Evolutionary conservation across 2,113 vertebrate genomes (phyloP).

Genomic region (Tetrao urogallus): DNA sequence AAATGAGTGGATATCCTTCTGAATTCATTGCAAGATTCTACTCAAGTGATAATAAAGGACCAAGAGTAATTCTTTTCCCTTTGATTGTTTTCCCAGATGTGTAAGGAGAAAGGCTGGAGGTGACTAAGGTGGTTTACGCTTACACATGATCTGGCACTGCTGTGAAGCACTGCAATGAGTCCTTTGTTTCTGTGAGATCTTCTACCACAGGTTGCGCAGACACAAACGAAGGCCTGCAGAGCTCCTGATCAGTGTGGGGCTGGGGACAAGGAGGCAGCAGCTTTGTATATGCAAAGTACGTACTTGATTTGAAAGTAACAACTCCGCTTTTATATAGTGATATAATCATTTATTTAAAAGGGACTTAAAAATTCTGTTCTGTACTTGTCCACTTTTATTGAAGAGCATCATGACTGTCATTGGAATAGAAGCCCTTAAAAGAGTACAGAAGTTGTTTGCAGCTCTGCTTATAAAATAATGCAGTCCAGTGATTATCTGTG

Average conservation of each 20-base stretch:
- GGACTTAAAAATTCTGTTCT: not conserved
- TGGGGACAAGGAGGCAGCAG: rapidly evolving
- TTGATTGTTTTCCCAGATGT: not conserved
- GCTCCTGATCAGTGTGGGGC: not conserved
- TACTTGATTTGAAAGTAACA: not conserved
- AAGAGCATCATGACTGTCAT: not conserved
- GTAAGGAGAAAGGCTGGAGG: not conserved
- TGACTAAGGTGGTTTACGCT: not conserved
- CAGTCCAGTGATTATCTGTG: not conserved
- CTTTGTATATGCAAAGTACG: not conserved
- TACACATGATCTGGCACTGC: not conserved
- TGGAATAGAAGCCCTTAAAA: not conserved
- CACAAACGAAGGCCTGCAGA: rapidly evolving
- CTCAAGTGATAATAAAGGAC: not conserved
- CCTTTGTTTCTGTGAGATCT: not conserved
- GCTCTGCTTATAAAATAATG: not conserved
- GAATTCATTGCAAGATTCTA: not conserved
- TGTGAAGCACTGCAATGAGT: not conserved
- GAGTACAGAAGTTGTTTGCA: not conserved
- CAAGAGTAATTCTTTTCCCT: not conserved
- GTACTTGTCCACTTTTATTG: not conserved
- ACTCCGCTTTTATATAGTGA: not conserved
- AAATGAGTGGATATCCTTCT: not conserved
- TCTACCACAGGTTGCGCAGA: not conserved
- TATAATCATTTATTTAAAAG: not conserved